A percentile compares a stretch with the other conserved stretches of the same genome.
Conservation (phyloP, 2,797 vertebrate genomes). For the Dryobates pubescens region DNA sequence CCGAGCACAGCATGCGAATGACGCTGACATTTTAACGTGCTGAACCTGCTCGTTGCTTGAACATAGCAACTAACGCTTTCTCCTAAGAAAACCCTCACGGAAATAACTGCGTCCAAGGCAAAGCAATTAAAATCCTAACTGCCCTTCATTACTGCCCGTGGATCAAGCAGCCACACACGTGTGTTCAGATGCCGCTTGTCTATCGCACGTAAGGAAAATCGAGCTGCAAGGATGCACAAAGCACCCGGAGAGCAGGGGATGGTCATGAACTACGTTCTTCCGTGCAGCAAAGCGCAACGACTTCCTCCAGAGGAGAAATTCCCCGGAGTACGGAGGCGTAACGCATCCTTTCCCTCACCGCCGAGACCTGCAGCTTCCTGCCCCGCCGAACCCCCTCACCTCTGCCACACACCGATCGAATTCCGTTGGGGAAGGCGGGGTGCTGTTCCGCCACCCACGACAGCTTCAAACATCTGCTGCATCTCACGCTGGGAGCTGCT, state of each 20-base stretch:
- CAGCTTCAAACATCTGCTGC: neutral
- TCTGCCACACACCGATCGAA: rapidly evolving
- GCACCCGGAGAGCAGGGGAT: rapidly evolving
- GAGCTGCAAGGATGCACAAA: neutral
- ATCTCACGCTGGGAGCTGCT: conserved; percentile 21
- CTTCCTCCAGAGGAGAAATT: neutral
- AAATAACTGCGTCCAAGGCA: neutral
- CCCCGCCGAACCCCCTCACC: neutral
- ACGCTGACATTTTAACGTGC: neutral
- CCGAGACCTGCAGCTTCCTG: neutral
- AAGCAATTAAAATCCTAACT: neutral
- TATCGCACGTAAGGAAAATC: rapidly evolving
- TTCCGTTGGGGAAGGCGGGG: neutral
- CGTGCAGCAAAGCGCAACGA: neutral
- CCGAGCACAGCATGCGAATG: rapidly evolving
- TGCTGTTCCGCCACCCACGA: neutral
- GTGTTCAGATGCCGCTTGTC: neutral
- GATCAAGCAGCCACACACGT: rapidly evolving
- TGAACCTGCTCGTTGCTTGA: rapidly evolving
- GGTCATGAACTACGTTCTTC: neutral
- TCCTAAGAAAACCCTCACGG: neutral
- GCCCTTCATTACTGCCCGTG: rapidly evolving
- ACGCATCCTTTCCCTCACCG: rapidly evolving
- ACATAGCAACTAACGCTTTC: rapidly evolving
- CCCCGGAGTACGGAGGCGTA: neutral